phyloP scores from a whole-genome alignment of 2,888 invertebrate species.

The Herminia tarsipennalis region DNA sequence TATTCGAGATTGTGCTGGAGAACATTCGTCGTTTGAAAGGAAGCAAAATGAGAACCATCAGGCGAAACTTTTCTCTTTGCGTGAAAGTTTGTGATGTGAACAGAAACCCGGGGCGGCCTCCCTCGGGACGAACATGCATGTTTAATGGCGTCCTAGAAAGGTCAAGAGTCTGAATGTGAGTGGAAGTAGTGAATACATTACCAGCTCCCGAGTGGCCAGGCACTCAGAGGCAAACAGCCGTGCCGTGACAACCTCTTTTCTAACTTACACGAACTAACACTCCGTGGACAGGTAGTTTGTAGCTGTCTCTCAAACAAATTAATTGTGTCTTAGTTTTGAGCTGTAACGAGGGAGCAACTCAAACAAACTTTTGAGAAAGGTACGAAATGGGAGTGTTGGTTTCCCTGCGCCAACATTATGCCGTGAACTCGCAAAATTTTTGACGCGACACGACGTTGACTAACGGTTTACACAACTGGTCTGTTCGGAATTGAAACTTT shows the following conservation, averaged over 20 bases:
- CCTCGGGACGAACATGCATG: slow-evolving; percentile 78
- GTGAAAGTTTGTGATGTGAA: slow-evolving; percentile 76
- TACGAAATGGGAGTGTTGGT: slow-evolving; percentile 61
- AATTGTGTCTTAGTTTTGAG: slow-evolving; percentile 80
- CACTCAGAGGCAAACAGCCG: slow-evolving; percentile 54
- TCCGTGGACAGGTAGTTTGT: slow-evolving; percentile 79
- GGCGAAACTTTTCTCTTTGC: slow-evolving; percentile 78
- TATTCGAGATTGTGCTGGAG: slow-evolving; percentile 54
- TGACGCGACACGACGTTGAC: slow-evolving; percentile 56
- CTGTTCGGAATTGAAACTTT: slow-evolving; percentile 50
- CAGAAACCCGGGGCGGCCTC: slow-evolving; percentile 68
- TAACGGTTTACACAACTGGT: slow-evolving; percentile 46
- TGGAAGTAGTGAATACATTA: slow-evolving; percentile 79
- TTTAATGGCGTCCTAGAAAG: slow-evolving; percentile 82
- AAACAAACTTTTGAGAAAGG: slow-evolving; percentile 75
- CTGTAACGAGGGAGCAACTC: slow-evolving; percentile 71
- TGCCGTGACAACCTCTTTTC: slow-evolving; percentile 73
- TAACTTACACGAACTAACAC: slow-evolving; percentile 69
- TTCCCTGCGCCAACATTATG: slow-evolving; percentile 54
- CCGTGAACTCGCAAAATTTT: slow-evolving; percentile 64
- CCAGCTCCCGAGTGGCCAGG: slow-evolving; percentile 65
- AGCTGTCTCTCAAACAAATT: slow-evolving; percentile 82
- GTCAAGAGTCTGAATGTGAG: slow-evolving; percentile 78
- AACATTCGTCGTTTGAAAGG: slow-evolving; percentile 61
- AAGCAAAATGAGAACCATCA: slow-evolving; percentile 72